Conservation (phyloP, 2,797 vertebrate genomes). For the Pantherophis vulpinus region DNA sequence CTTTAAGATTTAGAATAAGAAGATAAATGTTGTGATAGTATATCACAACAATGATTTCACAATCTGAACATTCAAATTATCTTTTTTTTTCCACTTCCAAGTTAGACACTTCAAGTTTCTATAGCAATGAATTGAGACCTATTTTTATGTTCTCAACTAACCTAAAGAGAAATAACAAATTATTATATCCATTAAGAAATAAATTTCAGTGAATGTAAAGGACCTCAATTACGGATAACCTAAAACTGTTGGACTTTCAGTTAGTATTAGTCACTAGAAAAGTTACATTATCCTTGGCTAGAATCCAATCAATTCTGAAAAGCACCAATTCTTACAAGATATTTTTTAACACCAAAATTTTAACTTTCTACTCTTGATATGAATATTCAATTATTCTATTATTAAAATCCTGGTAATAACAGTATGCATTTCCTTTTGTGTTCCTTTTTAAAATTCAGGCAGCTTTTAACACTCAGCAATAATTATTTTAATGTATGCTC, state of each 20-base stretch:
- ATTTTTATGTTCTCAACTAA: not conserved
- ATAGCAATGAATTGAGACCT: not conserved
- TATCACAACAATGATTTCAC: not conserved
- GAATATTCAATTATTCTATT: constrained; percentile 8
- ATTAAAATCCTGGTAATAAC: constrained; percentile 15
- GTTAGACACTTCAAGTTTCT: not conserved
- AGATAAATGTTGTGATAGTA: not conserved
- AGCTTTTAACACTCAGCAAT: constrained; percentile 22
- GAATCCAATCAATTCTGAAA: not conserved
- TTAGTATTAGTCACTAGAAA: not conserved
- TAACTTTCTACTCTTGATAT: not conserved
- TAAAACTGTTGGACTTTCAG: not conserved
- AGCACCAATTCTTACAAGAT: not conserved
- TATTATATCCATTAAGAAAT: not conserved
- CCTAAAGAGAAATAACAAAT: not conserved
- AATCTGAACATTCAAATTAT: not conserved
- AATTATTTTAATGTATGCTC: constrained; percentile 29
- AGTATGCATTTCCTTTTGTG: constrained; percentile 7
- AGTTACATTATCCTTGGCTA: not conserved
- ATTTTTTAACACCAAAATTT: not conserved
- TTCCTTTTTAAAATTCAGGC: constrained; percentile 17
- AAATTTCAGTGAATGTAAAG: not conserved
- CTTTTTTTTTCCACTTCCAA: not conserved
- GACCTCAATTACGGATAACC: not conserved
- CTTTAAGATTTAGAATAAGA: not conserved